Conservation (phyloP, 2,797 vertebrate species). For the Sebastes flavidus region DNA sequence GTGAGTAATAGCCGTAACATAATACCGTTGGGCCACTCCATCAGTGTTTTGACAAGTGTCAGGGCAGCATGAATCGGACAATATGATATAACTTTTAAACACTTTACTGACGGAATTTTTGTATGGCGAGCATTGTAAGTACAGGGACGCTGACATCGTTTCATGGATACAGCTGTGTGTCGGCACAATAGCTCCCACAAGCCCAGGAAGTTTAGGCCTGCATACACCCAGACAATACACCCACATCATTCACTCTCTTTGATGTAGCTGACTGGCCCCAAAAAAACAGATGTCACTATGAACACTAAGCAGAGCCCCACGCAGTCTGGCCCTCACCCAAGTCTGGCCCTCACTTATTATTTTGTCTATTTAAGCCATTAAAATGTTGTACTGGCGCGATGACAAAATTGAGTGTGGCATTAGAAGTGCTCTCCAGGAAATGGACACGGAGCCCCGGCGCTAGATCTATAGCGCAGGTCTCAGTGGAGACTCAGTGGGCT, state of each 20-base stretch:
- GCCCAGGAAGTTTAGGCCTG: constrained; percentile 58
- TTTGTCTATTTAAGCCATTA: constrained; percentile 68
- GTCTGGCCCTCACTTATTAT: constrained; percentile 52
- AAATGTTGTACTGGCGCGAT: constrained; percentile 48
- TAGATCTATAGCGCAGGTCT: constrained; percentile 37
- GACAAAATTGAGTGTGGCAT: constrained; percentile 64
- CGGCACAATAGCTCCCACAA: constrained; percentile 61
- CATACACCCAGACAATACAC: constrained; percentile 66
- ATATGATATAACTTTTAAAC: constrained; percentile 17
- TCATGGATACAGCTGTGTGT: constrained; percentile 31
- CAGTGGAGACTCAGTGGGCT: constrained; percentile 43
- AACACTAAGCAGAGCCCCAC: constrained; percentile 71
- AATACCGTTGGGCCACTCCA: constrained; percentile 33
- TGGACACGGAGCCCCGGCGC: constrained; percentile 22
- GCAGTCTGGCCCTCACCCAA: constrained; percentile 52
- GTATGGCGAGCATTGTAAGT: background rate
- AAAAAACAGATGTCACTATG: constrained; percentile 70
- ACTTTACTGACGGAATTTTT: constrained; percentile 23
- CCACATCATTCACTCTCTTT: constrained; percentile 65
- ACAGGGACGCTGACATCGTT: constrained; percentile 16
- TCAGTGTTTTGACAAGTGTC: constrained; percentile 60
- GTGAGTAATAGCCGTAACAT: constrained; percentile 56
- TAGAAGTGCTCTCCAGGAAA: constrained; percentile 72
- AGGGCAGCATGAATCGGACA: constrained; percentile 21
- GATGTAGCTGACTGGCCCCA: constrained; percentile 58